A percentile compares a stretch with the other conserved stretches of the same genome.
Conservation (phyloP, 2,113 vertebrate species). For the Callipepla squamata region DNA sequence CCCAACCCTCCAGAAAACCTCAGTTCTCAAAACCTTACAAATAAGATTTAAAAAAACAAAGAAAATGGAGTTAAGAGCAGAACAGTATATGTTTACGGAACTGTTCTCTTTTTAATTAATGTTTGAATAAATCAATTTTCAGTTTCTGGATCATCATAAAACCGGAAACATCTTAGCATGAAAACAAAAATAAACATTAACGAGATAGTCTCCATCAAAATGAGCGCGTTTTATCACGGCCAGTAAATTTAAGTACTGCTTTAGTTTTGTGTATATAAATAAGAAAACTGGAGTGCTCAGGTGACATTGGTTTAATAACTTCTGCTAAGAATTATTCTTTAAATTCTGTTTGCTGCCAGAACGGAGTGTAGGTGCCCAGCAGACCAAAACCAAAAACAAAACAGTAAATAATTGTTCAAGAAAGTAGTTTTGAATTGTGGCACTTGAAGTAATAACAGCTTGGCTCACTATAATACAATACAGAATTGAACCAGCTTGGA, state of each 20-base stretch:
- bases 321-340: slow-evolving; percentile 56
- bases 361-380: background rate
- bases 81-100: background rate
- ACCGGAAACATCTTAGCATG: slow-evolving; percentile 21
- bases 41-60: background rate
- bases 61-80: background rate
- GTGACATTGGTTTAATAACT: slow-evolving; percentile 54
- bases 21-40: slow-evolving; percentile 17
- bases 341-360: slow-evolving; percentile 52
- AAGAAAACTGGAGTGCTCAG: slow-evolving; percentile 34
- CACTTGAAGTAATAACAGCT: slow-evolving; percentile 7
- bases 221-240: slow-evolving; percentile 8
- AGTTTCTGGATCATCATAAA: slow-evolving; percentile 22
- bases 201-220: slow-evolving; percentile 23
- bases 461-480: background rate
- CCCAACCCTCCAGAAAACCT: background rate
- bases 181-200: slow-evolving; percentile 54
- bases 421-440: slow-evolving; percentile 35
- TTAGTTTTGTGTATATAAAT: slow-evolving; percentile 47
- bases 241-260: slow-evolving; percentile 42
- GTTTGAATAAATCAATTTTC: background rate
- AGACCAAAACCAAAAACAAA: slow-evolving; percentile 35
- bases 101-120: background rate
- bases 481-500: background rate
- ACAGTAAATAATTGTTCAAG: slow-evolving; percentile 25